phyloP scores from a whole-genome alignment of 2,113 vertebrate genomes.

The Potamarius usumacintae region DNA sequence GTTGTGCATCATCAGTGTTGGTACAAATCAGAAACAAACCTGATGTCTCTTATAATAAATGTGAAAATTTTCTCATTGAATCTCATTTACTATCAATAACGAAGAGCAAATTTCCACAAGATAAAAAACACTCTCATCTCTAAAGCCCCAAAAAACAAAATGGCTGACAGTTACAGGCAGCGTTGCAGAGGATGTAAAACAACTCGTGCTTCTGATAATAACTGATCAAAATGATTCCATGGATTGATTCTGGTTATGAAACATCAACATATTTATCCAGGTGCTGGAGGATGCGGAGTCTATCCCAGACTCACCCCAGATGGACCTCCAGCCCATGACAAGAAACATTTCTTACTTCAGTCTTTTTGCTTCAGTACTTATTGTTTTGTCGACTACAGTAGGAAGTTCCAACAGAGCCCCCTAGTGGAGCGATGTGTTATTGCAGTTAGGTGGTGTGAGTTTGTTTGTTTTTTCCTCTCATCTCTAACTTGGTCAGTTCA shows the following conservation, averaged over 20 bases:
- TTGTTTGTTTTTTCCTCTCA: too few species aligned
- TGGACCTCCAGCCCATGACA: neutral
- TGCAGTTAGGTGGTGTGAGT: neutral
- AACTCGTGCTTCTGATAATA: neutral
- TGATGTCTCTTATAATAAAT: too few species aligned
- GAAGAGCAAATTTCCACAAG: too few species aligned
- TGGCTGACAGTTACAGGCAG: neutral
- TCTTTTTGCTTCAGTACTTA: neutral
- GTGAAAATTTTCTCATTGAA: neutral
- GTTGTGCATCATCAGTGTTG: neutral
- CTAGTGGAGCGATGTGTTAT: neutral
- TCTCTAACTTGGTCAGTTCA: neutral
- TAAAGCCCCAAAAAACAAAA: neutral
- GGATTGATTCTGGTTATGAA: neutral
- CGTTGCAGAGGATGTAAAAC: neutral
- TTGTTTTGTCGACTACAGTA: neutral
- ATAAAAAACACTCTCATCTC: too few species aligned
- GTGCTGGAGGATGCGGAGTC: neutral
- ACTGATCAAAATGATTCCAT: neutral
- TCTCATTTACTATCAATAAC: neutral
- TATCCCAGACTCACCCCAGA: neutral
- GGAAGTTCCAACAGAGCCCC: slow-evolving; percentile 4
- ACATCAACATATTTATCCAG: neutral
- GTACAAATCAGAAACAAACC: neutral
- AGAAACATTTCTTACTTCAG: too few species aligned